Percentiles rank a stretch among this genome's conserved stretches.
These are phyloP conservation scores for Saturnia japonica DNA, from an alignment of 2,888 invertebrate species.

Conservation along the genomic window DNA sequence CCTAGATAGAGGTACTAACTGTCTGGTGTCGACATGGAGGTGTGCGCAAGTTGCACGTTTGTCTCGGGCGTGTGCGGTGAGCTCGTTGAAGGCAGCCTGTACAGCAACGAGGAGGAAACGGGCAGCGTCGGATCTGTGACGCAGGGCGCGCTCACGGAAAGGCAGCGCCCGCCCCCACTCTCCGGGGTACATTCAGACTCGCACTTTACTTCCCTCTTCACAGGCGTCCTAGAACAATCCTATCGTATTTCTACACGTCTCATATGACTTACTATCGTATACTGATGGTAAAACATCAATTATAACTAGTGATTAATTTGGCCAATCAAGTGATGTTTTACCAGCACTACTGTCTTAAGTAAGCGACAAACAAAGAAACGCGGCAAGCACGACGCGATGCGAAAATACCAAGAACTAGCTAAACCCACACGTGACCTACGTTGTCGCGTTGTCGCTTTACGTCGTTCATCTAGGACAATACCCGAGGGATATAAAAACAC, in stretches of 20 bases:
- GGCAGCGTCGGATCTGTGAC: conserved; percentile 74
- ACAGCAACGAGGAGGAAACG: conserved; percentile 33
- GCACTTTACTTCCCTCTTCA: conserved; percentile 60
- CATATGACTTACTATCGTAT: too few relatives aligned
- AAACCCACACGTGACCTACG: too few relatives aligned
- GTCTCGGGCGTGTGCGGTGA: conserved; percentile 26
- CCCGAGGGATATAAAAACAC: too few relatives aligned
- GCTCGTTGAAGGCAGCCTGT: conserved; percentile 26
- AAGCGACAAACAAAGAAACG: too few relatives aligned
- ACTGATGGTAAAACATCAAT: too few relatives aligned
- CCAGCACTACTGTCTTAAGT: too few relatives aligned
- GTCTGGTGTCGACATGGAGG: background rate
- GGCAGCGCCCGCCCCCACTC: conserved; percentile 27
- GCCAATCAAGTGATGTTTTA: too few relatives aligned
- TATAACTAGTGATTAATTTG: too few relatives aligned
- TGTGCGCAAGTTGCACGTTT: conserved; percentile 28
- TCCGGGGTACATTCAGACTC: conserved; percentile 31
- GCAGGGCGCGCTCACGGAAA: conserved; percentile 60
- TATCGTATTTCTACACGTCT: background rate
- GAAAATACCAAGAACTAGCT: too few relatives aligned
- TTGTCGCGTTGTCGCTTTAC: too few relatives aligned
- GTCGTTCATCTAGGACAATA: too few relatives aligned
- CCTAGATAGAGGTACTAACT: background rate
- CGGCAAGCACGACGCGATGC: too few relatives aligned
- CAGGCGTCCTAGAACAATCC: conserved; percentile 56